Evolutionary conservation across 2,888 invertebrate genomes (phyloP).

Genomic region (Pyrocoelia pectoralis): DNA sequence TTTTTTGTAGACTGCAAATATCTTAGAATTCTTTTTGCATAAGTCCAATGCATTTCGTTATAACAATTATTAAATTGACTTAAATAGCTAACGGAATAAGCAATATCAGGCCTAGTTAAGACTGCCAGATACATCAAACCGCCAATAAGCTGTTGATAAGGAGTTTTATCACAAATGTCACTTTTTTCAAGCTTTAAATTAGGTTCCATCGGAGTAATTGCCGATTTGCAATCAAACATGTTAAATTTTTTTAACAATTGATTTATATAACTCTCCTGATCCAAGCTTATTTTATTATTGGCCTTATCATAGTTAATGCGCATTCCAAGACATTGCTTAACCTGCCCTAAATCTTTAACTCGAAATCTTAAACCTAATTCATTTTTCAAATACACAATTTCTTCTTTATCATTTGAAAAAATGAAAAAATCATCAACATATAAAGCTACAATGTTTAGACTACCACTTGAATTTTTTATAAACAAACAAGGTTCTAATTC

Average conservation of each 20-base stretch:
- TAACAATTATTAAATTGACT: slow-evolving; percentile 36
- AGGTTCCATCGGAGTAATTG: slow-evolving; percentile 38
- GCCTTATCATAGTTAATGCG: too few relatives aligned
- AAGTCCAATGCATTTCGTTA: slow-evolving; percentile 35
- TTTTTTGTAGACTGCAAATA: too few relatives aligned
- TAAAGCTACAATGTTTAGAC: not conserved
- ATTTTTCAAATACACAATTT: not conserved
- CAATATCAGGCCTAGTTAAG: slow-evolving; percentile 40
- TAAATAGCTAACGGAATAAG: slow-evolving; percentile 38
- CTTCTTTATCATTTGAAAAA: not conserved
- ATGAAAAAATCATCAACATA: slow-evolving; percentile 5
- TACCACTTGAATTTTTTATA: too few relatives aligned
- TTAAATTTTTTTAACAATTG: slow-evolving; percentile 37
- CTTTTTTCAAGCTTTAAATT: slow-evolving; percentile 18
- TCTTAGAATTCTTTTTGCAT: too few relatives aligned
- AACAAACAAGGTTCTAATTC: not conserved
- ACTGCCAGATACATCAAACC: slow-evolving; percentile 37
- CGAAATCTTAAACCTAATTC: not conserved
- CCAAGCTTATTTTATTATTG: slow-evolving; percentile 30
- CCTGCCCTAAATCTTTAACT: not conserved
- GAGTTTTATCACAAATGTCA: slow-evolving; percentile 7
- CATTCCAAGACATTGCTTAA: not conserved
- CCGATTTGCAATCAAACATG: slow-evolving; percentile 36
- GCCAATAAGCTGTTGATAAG: slow-evolving; percentile 38
- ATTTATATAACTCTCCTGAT: slow-evolving; percentile 39